Evolutionary conservation across 2,797 vertebrate species (phyloP).

Genomic region (Chromobotia macracanthus): DNA sequence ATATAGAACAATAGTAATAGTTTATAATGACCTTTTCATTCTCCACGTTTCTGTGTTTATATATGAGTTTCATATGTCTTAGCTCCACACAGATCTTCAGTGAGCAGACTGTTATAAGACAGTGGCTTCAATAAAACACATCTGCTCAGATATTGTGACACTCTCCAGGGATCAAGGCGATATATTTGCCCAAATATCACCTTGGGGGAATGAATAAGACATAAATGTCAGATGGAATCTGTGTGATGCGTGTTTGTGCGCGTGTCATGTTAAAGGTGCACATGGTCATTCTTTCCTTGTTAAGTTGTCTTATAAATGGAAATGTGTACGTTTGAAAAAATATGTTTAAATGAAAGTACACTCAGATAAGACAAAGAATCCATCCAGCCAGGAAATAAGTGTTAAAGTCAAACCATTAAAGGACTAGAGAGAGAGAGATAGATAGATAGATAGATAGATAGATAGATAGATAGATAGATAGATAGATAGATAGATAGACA

Average conservation of each 20-base stretch:
- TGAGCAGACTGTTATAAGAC: conserved; percentile 26
- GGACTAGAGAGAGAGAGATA: no score
- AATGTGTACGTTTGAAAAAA: no score
- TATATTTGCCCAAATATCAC: conserved; percentile 41
- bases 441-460: no score
- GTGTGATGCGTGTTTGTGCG: conserved; percentile 2
- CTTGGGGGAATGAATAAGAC: conserved; percentile 37
- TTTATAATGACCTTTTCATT: conserved; percentile 24
- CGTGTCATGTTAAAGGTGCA: background rate
- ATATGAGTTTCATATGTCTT: conserved; percentile 32
- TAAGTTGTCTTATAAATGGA: no score
- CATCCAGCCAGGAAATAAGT: no score
- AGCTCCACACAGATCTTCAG: conserved; percentile 15
- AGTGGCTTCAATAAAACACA: background rate
- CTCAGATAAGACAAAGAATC: no score
- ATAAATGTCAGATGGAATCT: conserved; percentile 35
- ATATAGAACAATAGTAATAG: conserved; percentile 3
- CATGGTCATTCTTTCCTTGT: no score
- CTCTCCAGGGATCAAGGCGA: conserved; percentile 20
- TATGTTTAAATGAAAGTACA: no score
- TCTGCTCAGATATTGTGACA: conserved; percentile 25
- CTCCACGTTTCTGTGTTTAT: background rate
- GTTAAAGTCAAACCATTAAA: no score
- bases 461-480: no score
- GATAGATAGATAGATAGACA: no score